Conservation (phyloP, 2,113 vertebrate species). For the Eurystomus gularis region DNA sequence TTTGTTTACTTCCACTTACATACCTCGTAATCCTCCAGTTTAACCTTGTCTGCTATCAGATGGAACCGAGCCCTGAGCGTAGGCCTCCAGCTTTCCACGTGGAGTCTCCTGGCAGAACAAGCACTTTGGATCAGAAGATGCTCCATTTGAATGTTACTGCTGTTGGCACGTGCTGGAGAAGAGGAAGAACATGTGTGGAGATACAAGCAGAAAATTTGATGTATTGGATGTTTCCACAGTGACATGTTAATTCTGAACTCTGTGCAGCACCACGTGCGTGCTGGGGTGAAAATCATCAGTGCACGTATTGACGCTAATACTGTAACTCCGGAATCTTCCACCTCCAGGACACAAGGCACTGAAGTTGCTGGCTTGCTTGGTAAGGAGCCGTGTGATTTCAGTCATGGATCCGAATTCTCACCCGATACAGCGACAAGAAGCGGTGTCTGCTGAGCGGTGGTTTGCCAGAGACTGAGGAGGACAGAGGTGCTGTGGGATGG, state of each 20-base stretch:
- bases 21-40: not conserved
- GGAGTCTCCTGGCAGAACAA: not conserved
- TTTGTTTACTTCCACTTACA: not conserved
- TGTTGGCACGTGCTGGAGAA: not conserved
- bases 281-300: not conserved
- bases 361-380: not conserved
- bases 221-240: not conserved
- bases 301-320: not conserved
- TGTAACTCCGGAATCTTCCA: not conserved
- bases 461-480: not conserved
- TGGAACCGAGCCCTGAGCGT: not conserved
- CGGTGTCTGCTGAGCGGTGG: accelerated
- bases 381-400: not conserved
- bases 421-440: accelerated
- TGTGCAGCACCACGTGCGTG: not conserved
- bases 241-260: not conserved
- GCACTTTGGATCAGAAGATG: not conserved
- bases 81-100: not conserved
- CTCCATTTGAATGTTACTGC: not conserved
- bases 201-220: not conserved
- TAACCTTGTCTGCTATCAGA: not conserved
- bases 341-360: not conserved
- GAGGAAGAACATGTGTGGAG: not conserved
- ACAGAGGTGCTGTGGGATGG: not conserved
- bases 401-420: not conserved